Conservation (phyloP, 2,113 vertebrate species). For the Pygoscelis antarcticus region DNA sequence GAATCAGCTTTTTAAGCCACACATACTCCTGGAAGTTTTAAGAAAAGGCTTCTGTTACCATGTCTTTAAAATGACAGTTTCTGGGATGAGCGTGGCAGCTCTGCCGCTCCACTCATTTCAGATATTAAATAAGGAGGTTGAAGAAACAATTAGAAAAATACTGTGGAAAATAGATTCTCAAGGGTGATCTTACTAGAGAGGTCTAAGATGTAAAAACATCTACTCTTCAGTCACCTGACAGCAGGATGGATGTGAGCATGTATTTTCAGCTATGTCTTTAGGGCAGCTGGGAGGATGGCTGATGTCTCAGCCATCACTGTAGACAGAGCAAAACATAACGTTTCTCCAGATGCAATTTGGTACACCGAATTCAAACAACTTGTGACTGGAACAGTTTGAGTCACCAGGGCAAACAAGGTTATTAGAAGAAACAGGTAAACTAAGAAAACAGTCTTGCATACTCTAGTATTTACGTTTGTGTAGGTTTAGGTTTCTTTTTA, state of each 20-base stretch:
- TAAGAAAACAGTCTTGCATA: background rate
- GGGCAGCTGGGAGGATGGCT: background rate
- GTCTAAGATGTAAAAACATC: background rate
- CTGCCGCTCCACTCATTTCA: background rate
- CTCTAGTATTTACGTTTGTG: background rate
- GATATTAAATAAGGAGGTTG: background rate
- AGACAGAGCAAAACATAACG: background rate
- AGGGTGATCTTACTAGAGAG: background rate
- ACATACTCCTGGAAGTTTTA: background rate
- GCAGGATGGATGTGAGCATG: background rate
- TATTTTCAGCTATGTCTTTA: background rate
- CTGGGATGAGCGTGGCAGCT: background rate
- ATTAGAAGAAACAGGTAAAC: slow-evolving; percentile 27
- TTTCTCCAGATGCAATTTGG: background rate
- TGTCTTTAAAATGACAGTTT: slow-evolving; percentile 8
- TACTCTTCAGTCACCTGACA: background rate
- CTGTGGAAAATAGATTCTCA: background rate
- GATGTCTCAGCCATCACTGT: background rate
- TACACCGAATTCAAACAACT: background rate
- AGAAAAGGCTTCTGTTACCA: background rate
- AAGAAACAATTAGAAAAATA: background rate
- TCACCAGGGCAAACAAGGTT: background rate
- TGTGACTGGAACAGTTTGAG: background rate
- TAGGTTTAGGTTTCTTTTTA: background rate
- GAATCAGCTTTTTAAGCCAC: background rate